Base-by-base conservation (phyloP, 2,113 vertebrate species). In the Spea multiplicata region DNA sequence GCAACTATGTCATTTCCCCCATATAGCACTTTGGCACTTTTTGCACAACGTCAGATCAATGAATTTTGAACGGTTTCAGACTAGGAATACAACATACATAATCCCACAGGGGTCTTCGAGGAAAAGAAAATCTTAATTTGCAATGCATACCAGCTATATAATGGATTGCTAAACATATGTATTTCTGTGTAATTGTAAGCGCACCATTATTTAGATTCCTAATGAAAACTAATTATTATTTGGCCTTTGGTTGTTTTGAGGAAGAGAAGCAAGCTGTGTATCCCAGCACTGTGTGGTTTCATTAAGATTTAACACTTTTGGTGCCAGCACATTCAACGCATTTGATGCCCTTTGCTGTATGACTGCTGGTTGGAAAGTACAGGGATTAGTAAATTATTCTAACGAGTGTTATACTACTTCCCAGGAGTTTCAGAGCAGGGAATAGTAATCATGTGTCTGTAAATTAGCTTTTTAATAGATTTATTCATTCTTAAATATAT, bases 401-500 rank as follows among this genome's bases (percentile, higher is more conserved):
- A 45, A 14, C 44, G 7, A 57, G 57, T 6, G 16, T 69, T n/a
- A 75, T 57, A 66, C 73, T 71, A 57, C 0, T n/a, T 71, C 57
- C 45, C 52, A 55, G 12, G 71, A 69, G 57, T 66, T 80, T 81
- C 52, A 10, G 65, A 81, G 62, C 66, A 68, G 82, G 71, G 75
- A 69, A 76, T 44, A 12, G 14, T 55, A 76, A 72, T 80, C 66
- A 16, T 61, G 30, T 61, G 65, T 71, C 76, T 55, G 8, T 62
- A 78, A 74, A 76, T 62, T 45, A 44, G 17, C 59, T 66, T 76
- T 45, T 64, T 75, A 78, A 70, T 74, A 57, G 83, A 72, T 81
- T 72, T 69, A 1, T 17, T 69, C n/a, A 59, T 75, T 46, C 66
- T 83, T 80, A 80, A 84, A 79, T 77, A 44, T 3, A 73, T 71